Evolutionary conservation across 2,888 invertebrate species (phyloP).

Genomic region (Drosophila crucigera): DNA sequence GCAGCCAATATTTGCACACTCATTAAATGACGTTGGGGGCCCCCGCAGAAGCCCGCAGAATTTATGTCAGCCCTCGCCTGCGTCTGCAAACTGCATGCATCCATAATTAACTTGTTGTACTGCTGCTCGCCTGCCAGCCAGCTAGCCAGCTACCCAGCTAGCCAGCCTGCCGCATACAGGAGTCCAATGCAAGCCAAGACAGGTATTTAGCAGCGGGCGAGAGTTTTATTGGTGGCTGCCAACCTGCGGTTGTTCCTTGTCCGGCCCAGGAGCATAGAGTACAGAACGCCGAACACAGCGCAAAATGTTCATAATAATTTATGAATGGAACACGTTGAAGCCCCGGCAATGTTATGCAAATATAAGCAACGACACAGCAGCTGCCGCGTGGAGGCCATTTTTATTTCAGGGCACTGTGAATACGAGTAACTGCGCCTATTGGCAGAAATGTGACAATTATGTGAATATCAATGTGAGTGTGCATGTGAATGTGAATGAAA

Average conservation of each 20-base stretch:
- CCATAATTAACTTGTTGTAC: constrained; percentile 79
- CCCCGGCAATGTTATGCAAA: constrained; percentile 59
- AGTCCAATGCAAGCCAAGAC: constrained; percentile 10
- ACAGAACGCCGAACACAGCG: constrained; percentile 8
- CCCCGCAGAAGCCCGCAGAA: constrained; percentile 57
- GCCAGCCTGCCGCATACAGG: constrained; percentile 23
- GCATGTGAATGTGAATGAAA: constrained; percentile 60
- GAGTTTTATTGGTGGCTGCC: constrained; percentile 60
- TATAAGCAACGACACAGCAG: constrained; percentile 26
- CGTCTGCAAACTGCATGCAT: constrained; percentile 64
- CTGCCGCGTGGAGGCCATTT: constrained; percentile 34
- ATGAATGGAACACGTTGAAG: constrained; percentile 60
- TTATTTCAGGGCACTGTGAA: constrained; percentile 49
- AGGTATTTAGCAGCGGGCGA: constrained; percentile 57
- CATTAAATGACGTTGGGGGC: constrained; percentile 66
- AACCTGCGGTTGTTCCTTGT: constrained; percentile 18
- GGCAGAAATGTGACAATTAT: constrained; percentile 47
- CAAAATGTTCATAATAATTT: constrained; percentile 61
- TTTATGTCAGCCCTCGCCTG: constrained; percentile 48
- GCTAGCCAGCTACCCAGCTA: neutral
- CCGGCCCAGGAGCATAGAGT: constrained; percentile 1
- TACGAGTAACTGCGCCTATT: constrained; percentile 33
- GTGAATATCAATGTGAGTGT: constrained; percentile 46
- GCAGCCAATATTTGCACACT: constrained; percentile 69
- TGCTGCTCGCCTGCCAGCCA: constrained; percentile 22